Percentiles rank a stretch among this genome's conserved stretches.
These are phyloP conservation scores for Notarius lentiginosus DNA, from an alignment of 2,113 vertebrate species.

Conservation along the genomic window DNA sequence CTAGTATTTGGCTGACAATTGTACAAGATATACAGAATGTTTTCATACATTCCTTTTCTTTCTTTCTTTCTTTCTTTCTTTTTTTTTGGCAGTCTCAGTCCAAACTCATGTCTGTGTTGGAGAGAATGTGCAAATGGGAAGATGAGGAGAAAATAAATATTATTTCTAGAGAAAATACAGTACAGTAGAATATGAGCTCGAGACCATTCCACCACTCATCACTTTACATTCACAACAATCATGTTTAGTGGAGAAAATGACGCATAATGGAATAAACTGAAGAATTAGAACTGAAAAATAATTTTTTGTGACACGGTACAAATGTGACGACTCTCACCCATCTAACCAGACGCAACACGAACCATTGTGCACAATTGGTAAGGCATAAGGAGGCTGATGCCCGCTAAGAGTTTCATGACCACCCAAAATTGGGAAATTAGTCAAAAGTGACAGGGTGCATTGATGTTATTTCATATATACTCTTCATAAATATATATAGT, in stretches of 20 bases:
- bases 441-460: constrained; percentile 37
- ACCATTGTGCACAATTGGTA: constrained; percentile 86
- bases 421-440: constrained; percentile 52
- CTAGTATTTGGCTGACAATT: constrained; percentile 64
- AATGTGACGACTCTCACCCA: constrained; percentile 63
- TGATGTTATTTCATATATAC: constrained; percentile 47
- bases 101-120: constrained; percentile 53
- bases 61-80: not conserved
- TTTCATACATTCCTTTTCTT: constrained; percentile 70
- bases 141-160: constrained; percentile 37
- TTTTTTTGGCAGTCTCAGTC: constrained; percentile 76
- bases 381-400: constrained; percentile 89
- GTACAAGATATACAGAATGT: constrained; percentile 71
- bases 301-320: constrained; percentile 61
- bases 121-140: constrained; percentile 56
- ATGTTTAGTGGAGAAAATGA: constrained; percentile 43
- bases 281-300: not conserved
- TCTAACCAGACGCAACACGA: constrained; percentile 80
- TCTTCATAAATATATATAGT: constrained; percentile 15
- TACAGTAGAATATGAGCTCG: constrained; percentile 23
- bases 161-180: constrained; percentile 15
- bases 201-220: not conserved
- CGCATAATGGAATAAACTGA: too few species aligned
- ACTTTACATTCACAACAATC: not conserved
- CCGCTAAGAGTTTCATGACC: constrained; percentile 82